Evolutionary conservation across 1,140 invertebrate genomes (phyloP), one percentile per base, ranked within the genome.

Genomic region (Drosophila aff.): DNA sequence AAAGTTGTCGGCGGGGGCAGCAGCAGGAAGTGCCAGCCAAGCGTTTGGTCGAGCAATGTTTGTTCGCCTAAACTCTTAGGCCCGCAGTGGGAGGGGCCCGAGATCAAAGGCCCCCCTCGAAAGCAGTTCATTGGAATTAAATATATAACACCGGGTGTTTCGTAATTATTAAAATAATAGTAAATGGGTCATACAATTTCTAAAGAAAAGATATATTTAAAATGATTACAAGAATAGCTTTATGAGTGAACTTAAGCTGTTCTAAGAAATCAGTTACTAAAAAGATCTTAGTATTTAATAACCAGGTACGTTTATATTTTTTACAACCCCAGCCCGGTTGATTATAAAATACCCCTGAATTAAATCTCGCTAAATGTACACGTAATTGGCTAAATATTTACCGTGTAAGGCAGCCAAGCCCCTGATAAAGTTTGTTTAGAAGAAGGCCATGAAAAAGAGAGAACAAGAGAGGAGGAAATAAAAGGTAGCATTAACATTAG

Each of bases 31-130:
- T 36, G 44, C 26, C 28, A 41, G 69, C 69, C 47, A 73, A 73
- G 69, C 69, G 31, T 40, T 73, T 49, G 41, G 36, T 4, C 66
- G 53, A 73, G 67, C 69, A 73, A 72, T 72, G 69, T 72, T 73
- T 72, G 38, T 60, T 60, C 18, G n/a, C 11, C 28, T 60, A 60
- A 73, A 73, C 58, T 71, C 23, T 26, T 7, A 7, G 36, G 8
- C 21, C 7, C 4, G n/a, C 2, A 28, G n/a, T 23, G 4, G 40
- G 7, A n/a, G 18, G 43, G 15, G 23, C 2, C n/a, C 7, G 40
- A 71, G 38, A 72, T 73, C 53, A 60, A 73, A 73, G 69, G 13
- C 28, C n/a, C n/a, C 52, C 21, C 13, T 33, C 3, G 38, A 28
- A 31, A 50, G 33, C 13, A 71, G 13, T 53, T 67, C 13, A 31